Percentiles rank a stretch among this genome's conserved stretches.
phyloP scores from a whole-genome alignment of 2,113 vertebrate genomes.

The Willisornis vidua region DNA sequence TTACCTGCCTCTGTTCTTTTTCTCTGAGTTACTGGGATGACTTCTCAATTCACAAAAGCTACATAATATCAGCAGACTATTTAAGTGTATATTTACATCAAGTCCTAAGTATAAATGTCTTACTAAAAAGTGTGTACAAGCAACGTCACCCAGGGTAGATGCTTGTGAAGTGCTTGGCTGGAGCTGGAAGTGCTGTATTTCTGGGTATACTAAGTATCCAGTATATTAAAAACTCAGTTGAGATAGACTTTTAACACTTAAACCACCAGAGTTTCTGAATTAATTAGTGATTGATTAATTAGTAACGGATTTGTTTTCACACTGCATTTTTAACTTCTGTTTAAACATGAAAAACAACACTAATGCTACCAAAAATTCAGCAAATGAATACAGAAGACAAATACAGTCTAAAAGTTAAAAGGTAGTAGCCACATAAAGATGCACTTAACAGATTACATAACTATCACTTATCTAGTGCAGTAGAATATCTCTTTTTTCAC shows the following conservation, averaged over 20 bases:
- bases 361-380: neutral
- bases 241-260: neutral
- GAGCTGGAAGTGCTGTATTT: neutral
- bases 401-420: neutral
- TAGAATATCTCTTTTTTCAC: neutral
- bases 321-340: neutral
- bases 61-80: neutral
- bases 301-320: neutral
- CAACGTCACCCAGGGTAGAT: neutral
- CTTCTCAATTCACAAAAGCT: neutral
- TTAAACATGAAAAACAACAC: neutral
- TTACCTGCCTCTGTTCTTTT: neutral
- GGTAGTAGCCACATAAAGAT: neutral
- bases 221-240: neutral
- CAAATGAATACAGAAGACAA: neutral
- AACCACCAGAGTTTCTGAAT: neutral
- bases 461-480: neutral
- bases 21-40: neutral
- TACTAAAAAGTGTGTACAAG: neutral
- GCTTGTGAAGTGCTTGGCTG: neutral
- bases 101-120: neutral
- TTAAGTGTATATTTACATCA: neutral
- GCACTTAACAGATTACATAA: neutral
- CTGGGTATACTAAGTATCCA: neutral
- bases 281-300: neutral